Percentiles rank a stretch among this genome's conserved stretches.
phyloP scores from a whole-genome alignment of 2,888 invertebrate genomes.

The Sinopyrophorus schimmeli region DNA sequence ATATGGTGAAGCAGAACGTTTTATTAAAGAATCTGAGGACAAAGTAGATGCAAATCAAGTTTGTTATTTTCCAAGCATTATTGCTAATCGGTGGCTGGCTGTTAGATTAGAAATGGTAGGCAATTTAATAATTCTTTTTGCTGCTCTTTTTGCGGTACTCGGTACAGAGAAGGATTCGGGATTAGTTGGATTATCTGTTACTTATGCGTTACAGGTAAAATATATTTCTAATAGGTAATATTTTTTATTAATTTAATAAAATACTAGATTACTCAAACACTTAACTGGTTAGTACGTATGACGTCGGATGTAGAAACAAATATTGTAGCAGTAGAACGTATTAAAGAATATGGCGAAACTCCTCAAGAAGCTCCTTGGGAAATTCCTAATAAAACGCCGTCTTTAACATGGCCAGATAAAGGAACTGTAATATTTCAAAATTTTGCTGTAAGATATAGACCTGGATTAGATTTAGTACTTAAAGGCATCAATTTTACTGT shows the following conservation, averaged over 20 bases:
- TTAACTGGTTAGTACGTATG: conserved; percentile 96
- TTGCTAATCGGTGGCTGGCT: conserved; percentile 95
- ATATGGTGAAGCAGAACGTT: conserved; percentile 77
- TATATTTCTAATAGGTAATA: neutral
- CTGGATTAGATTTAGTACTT: conserved; percentile 84
- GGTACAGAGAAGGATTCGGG: conserved; percentile 75
- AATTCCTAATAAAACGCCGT: conserved; percentile 61
- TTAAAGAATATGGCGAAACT: conserved; percentile 92
- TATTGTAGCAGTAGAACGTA: conserved; percentile 95
- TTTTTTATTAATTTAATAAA: conserved; percentile 19
- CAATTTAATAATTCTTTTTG: conserved; percentile 92
- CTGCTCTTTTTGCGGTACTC: conserved; percentile 90
- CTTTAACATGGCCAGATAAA: conserved; percentile 77
- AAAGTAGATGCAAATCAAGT: conserved; percentile 92
- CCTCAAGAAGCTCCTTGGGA: conserved; percentile 83
- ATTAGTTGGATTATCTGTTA: conserved; percentile 85
- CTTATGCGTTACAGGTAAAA: conserved; percentile 80
- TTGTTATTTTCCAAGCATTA: conserved; percentile 90
- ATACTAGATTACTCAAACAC: conserved; percentile 92
- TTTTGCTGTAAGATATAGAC: conserved; percentile 84
- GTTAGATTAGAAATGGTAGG: conserved; percentile 95
- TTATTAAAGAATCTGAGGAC: conserved; percentile 84
- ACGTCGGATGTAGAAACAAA: conserved; percentile 96
- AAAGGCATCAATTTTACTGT: conserved; percentile 78
- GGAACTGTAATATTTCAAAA: conserved; percentile 81